Percentiles rank a stretch among this genome's conserved stretches.
Conservation (phyloP, 2,888 invertebrate genomes). For the Andrena haemorrhoa region DNA sequence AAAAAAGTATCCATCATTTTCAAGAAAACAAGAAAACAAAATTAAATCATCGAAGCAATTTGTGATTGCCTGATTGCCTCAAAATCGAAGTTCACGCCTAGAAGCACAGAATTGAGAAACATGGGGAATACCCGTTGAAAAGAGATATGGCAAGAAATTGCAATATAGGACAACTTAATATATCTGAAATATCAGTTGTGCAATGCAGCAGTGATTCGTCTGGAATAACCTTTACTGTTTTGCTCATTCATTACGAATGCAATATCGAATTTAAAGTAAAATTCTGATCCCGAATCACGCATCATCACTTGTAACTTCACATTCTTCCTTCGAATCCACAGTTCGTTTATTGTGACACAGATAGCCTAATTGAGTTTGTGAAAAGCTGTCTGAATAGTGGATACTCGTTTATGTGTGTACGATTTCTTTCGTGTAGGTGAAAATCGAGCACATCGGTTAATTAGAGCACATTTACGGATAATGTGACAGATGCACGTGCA, state of each 20-base stretch:
- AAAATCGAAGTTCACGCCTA: too few species aligned
- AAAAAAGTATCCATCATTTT: too few species aligned
- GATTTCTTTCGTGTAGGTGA: background rate
- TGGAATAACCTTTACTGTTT: background rate
- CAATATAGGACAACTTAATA: too few species aligned
- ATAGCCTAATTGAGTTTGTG: background rate
- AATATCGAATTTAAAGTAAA: background rate
- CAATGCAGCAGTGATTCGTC: too few species aligned
- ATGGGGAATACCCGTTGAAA: too few species aligned
- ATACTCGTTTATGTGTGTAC: background rate
- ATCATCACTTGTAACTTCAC: background rate
- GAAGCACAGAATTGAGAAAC: too few species aligned
- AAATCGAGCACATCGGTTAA: constrained; percentile 17
- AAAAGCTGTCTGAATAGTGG: constrained; percentile 3
- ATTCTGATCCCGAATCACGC: background rate
- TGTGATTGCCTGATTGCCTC: too few species aligned
- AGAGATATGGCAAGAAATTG: too few species aligned
- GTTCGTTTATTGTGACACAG: background rate
- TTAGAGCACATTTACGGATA: constrained; percentile 27
- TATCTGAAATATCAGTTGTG: too few species aligned
- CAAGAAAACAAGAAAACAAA: too few species aligned
- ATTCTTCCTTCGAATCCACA: background rate
- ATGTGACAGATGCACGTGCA: background rate
- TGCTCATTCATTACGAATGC: background rate
- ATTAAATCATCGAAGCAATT: too few species aligned